These are phyloP conservation scores for Caerostris darwini DNA, from an alignment of 1,140 invertebrate species.

Conservation along the genomic window DNA sequence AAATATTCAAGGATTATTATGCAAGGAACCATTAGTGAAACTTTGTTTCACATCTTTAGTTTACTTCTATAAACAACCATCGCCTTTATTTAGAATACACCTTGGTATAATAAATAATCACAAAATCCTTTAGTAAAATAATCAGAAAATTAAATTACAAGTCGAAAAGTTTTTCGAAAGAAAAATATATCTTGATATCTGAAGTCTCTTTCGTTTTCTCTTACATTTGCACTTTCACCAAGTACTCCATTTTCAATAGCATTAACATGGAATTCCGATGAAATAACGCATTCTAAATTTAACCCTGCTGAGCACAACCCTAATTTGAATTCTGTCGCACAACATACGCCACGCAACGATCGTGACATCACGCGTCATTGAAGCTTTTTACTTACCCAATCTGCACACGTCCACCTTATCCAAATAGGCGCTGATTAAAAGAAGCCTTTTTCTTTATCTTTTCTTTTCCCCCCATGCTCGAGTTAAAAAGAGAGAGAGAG, in stretches of 20 bases:
- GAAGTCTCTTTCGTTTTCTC: not conserved
- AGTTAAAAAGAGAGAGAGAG: not conserved
- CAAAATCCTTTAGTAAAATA: too few species aligned
- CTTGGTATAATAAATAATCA: too few species aligned
- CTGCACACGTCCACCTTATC: conserved; percentile 14
- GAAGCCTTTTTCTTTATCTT: not conserved
- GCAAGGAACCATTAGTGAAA: too few species aligned
- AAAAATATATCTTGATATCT: not conserved
- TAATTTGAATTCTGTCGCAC: not conserved
- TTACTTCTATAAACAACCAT: too few species aligned
- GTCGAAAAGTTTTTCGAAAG: too few species aligned
- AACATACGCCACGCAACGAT: not conserved
- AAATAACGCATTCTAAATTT: conserved; percentile 26
- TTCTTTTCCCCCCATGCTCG: not conserved
- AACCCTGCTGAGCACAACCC: not conserved
- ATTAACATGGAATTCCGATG: conserved; percentile 8
- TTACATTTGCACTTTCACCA: not conserved
- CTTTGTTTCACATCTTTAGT: too few species aligned
- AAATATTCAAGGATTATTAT: too few species aligned
- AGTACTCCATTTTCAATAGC: not conserved
- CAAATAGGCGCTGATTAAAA: conserved; percentile 45
- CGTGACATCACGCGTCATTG: conserved; percentile 19
- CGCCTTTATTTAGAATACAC: too few species aligned
- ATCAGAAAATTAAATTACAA: too few species aligned
- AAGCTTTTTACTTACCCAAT: conserved; percentile 2